Evolutionary conservation across 2,888 invertebrate species (phyloP).

Genomic region (Choristoneura rosaceana): DNA sequence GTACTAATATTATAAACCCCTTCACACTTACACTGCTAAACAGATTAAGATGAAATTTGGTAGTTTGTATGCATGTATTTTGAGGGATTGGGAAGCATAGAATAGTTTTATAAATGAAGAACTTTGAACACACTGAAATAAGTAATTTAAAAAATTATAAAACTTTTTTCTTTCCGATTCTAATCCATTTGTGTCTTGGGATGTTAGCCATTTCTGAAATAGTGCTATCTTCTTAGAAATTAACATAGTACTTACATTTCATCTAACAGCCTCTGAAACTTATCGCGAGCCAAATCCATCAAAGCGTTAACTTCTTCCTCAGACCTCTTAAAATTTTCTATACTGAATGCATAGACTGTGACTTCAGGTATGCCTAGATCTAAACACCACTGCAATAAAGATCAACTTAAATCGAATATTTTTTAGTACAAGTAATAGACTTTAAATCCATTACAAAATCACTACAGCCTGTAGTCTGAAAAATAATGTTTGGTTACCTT

Average conservation of each 20-base stretch:
- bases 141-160: too few relatives aligned
- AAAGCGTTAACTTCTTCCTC: constrained; percentile 95
- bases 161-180: too few relatives aligned
- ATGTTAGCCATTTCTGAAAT: too few relatives aligned
- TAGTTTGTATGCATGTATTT: too few relatives aligned
- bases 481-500: constrained; percentile 76
- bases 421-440: neutral
- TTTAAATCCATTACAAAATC: neutral
- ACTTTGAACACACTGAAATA: too few relatives aligned
- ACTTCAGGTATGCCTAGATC: constrained; percentile 97
- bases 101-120: too few relatives aligned
- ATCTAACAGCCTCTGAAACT: constrained; percentile 91
- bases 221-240: neutral
- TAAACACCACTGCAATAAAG: constrained; percentile 90
- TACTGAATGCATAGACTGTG: constrained; percentile 99
- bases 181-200: too few relatives aligned
- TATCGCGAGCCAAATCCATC: constrained; percentile 94
- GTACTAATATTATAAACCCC: too few relatives aligned
- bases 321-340: constrained; percentile 98
- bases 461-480: neutral
- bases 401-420: neutral
- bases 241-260: constrained; percentile 87
- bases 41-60: too few relatives aligned
- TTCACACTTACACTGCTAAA: too few relatives aligned
- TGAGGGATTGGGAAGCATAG: too few relatives aligned